Evolutionary conservation across 35 echinoderm and acorn worm genomes (phyloP).

Genomic region (Lytechinus pictus): DNA sequence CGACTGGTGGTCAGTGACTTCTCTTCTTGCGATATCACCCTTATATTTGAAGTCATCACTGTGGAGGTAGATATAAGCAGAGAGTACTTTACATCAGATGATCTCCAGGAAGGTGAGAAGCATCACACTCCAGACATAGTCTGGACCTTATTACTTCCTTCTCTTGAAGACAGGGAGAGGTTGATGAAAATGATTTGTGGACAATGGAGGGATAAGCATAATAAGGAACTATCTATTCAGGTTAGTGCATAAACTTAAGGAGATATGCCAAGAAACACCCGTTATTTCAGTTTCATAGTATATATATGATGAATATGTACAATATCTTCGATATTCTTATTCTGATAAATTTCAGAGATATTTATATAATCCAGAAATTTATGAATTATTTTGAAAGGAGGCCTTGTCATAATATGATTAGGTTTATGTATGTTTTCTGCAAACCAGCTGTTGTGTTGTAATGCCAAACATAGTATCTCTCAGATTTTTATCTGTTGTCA

Average conservation of each 20-base stretch:
- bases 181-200: conserved; percentile 84
- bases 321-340: too few relatives aligned
- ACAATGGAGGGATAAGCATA: conserved; percentile 85
- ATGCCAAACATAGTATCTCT: too few relatives aligned
- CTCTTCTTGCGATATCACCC: conserved; percentile 73
- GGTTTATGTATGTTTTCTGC: background rate
- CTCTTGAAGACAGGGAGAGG: conserved; percentile 86
- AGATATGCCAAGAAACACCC: background rate
- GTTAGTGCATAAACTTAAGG: conserved; percentile 30
- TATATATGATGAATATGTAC: too few relatives aligned
- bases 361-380: background rate
- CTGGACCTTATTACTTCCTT: conserved; percentile 82
- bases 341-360: too few relatives aligned
- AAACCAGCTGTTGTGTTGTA: background rate
- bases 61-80: conserved; percentile 88
- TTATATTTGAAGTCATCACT: conserved; percentile 89
- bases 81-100: conserved; percentile 80
- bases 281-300: too few relatives aligned
- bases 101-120: conserved; percentile 48
- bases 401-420: background rate
- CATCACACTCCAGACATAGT: conserved; percentile 73
- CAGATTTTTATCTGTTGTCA: background rate
- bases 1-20: conserved; percentile 85
- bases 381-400: background rate
- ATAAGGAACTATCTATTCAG: conserved; percentile 82